Percentiles rank a stretch among this genome's conserved stretches.
These are phyloP conservation scores for Drosophila mojavensis DNA, from an alignment of 1,140 invertebrate genomes.

Conservation along the genomic window DNA sequence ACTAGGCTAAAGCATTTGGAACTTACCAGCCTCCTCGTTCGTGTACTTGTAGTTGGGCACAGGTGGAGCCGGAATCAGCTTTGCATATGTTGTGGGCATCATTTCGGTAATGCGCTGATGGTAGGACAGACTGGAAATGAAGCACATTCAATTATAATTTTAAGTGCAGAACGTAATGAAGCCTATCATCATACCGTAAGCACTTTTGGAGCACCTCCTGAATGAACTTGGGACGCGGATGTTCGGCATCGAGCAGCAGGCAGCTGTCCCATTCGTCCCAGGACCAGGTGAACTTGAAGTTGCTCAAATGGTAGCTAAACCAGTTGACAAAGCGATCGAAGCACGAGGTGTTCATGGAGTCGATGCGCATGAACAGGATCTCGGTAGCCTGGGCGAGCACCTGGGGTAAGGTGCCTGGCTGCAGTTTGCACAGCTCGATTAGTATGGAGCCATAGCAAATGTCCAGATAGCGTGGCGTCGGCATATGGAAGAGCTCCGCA, in stretches of 20 bases:
- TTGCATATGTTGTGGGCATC: constrained; percentile 94
- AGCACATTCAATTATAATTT: neutral
- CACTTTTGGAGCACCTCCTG: constrained; percentile 95
- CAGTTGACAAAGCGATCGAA: constrained; percentile 98
- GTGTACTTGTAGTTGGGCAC: constrained; percentile 93
- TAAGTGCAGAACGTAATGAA: neutral
- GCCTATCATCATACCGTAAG: constrained; percentile 88
- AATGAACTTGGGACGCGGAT: constrained; percentile 98
- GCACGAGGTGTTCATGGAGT: constrained; percentile 98
- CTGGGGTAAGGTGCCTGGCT: constrained; percentile 98
- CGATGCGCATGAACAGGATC: constrained; percentile 97
- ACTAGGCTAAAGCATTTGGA: no score
- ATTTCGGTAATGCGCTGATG: constrained; percentile 96
- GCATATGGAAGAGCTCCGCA: constrained; percentile 96
- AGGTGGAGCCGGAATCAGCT: constrained; percentile 91
- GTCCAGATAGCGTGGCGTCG: constrained; percentile 94
- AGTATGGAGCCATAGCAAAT: constrained; percentile 97
- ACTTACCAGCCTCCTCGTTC: constrained; percentile 91
- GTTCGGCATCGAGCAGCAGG: constrained; percentile 92
- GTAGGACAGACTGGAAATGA: constrained; percentile 93
- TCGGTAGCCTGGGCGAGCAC: constrained; percentile 99
- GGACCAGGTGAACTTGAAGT: constrained; percentile 99
- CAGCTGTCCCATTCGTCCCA: constrained; percentile 98
- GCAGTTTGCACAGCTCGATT: constrained; percentile 98
- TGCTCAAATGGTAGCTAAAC: constrained; percentile 99